Evolutionary conservation across 2,113 vertebrate genomes (phyloP), one percentile per base, ranked within the genome.

Genomic region (Scalopus aquaticus): DNA sequence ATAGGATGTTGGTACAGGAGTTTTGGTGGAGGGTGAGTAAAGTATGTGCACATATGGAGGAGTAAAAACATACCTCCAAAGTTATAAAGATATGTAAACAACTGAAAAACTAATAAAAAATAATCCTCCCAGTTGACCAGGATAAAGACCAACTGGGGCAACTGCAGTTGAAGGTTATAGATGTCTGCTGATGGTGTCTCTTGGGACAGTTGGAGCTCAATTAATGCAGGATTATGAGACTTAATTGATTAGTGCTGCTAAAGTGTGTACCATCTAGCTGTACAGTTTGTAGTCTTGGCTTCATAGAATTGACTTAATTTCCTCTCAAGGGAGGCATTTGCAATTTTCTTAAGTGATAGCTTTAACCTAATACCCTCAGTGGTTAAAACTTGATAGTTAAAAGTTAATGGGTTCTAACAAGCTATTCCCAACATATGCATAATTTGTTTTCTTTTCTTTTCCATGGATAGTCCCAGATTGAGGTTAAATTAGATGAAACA

Each of bases 261-360:
- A 85, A 67, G 16, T 73, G 26, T 93, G 30, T 44, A 30, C 46
- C 72, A 88, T 90, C 73, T 73, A 93, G 32, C 79, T 70, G 35
- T 49, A 46, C 39, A 94, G 28, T 79, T 76, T 95, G 58, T 86
- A 91, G 56, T 88, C 51, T 95, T 65, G 91, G 35, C 24, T 26
- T 92, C 69, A 77, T 35, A 94, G 49, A 95, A 88, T 76, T 95
- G 60, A 92, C 64, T 93, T 95, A 84, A 82, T 96, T 95, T 95
- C 16, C 51, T 93, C 93, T 84, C 64, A 67, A 69, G 64, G 86
- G 82, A 95, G 42, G 32, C n/a, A 78, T 92, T 92, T 96, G 42
- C 65, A 95, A 72, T 96, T 95, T 95, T 96, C 78, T 96, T 91
- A 94, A 96, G 81, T 85, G 80, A 96, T 93, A 84, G 92, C 26